These are phyloP conservation scores for Cebus imitator DNA, from an alignment of 2,113 vertebrate genomes.

Conservation along the genomic window DNA sequence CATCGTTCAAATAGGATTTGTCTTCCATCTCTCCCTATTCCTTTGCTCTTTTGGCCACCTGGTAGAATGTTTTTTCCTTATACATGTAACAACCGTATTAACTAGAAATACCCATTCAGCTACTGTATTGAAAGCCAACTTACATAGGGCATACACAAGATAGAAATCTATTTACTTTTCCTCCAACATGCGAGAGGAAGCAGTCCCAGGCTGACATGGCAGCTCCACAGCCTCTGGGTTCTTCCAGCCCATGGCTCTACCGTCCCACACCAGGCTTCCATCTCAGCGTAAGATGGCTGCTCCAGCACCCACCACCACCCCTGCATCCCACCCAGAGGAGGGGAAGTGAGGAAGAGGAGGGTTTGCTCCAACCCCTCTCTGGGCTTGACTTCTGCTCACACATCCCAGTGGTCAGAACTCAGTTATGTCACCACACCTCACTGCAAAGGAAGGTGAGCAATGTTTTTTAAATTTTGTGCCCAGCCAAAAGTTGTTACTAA, in stretches of 20 bases:
- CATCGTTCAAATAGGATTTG: not conserved
- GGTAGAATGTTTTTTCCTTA: not conserved
- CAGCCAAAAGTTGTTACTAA: not conserved
- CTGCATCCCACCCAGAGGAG: too few relatives aligned
- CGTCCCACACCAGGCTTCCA: not conserved
- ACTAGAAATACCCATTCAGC: not conserved
- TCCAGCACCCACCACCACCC: too few relatives aligned
- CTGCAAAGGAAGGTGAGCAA: not conserved
- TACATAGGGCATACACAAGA: not conserved
- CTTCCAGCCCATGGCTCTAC: not conserved
- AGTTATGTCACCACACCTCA: not conserved
- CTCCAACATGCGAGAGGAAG: not conserved
- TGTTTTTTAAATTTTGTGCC: not conserved
- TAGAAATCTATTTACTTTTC: not conserved
- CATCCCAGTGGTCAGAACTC: not conserved
- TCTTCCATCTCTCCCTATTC: not conserved
- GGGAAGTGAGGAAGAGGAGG: too few relatives aligned
- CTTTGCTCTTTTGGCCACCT: not conserved
- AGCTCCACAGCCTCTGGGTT: not conserved
- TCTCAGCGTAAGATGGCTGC: not conserved
- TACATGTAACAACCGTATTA: not conserved
- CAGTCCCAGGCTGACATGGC: not conserved
- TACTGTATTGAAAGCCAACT: not conserved
- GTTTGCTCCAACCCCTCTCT: not conserved
- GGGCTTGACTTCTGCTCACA: not conserved